These are phyloP conservation scores for Aspidiotus destructor DNA, from an alignment of 2,888 invertebrate species.

Conservation along the genomic window DNA sequence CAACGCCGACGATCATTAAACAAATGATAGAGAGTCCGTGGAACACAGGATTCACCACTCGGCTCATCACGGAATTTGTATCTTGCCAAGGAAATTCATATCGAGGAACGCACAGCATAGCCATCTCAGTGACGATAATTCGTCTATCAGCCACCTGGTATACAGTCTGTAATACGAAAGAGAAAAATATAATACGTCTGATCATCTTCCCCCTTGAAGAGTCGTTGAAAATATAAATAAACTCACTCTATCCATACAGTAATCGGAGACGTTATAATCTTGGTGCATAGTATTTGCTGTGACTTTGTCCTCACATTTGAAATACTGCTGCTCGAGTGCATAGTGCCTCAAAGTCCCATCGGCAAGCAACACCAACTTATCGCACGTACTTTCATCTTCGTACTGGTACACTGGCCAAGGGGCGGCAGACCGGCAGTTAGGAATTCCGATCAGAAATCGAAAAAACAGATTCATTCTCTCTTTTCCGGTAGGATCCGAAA, in stretches of 20 bases:
- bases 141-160: constrained; percentile 6
- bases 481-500: not conserved
- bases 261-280: constrained; percentile 64
- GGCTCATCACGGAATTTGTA: constrained; percentile 61
- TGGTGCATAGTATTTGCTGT: constrained; percentile 42
- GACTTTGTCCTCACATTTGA: constrained; percentile 42
- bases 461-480: constrained; percentile 15
- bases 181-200: not conserved
- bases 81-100: constrained; percentile 59
- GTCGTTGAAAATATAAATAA: not conserved
- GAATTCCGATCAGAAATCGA: constrained; percentile 53
- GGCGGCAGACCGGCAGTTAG: constrained; percentile 61
- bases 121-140: constrained; percentile 35
- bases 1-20: constrained; percentile 60
- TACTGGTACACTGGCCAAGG: constrained; percentile 58
- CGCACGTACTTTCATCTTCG: constrained; percentile 49
- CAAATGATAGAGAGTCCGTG: constrained; percentile 63
- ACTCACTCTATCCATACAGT: constrained; percentile 68
- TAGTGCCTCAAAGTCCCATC: constrained; percentile 67
- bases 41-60: constrained; percentile 65
- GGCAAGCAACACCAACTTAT: constrained; percentile 54
- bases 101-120: constrained; percentile 38
- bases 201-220: not conserved
- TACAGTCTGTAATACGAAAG: not conserved
- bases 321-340: constrained; percentile 49